These are phyloP conservation scores for Siniperca scherzeri DNA, from an alignment of 2,797 vertebrate species.

Conservation along the genomic window DNA sequence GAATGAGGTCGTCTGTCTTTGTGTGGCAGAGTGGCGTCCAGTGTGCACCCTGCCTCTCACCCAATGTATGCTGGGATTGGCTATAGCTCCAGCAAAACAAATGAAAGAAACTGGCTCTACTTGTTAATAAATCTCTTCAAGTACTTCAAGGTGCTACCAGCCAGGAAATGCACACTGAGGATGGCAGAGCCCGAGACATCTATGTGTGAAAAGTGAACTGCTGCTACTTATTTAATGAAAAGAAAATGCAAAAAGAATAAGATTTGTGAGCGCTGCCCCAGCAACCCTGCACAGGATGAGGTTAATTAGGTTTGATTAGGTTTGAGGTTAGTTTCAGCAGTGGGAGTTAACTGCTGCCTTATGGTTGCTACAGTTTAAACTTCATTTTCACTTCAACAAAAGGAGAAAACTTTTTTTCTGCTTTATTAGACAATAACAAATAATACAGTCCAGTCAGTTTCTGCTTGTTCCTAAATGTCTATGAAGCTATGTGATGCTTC, in stretches of 20 bases:
- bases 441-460: not conserved
- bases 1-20: conserved; percentile 43
- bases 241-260: conserved; percentile 16
- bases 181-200: not conserved
- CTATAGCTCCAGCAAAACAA: conserved; percentile 28
- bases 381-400: not conserved
- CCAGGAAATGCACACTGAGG: conserved; percentile 6
- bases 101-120: conserved; percentile 45
- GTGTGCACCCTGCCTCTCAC: conserved; percentile 13
- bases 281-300: conserved; percentile 4
- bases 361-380: not conserved
- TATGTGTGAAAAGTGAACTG: not conserved
- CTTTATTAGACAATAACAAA: conserved; percentile 1
- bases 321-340: conserved; percentile 15
- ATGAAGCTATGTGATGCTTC: not conserved
- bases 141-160: conserved; percentile 21
- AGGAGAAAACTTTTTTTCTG: not conserved
- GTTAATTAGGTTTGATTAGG: conserved; percentile 29
- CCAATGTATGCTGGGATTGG: conserved; percentile 21
- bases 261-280: not conserved
- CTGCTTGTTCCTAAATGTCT: not conserved
- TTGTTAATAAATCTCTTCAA: conserved; percentile 52
- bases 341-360: not conserved
- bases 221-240: conserved; percentile 19
- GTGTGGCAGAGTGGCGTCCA: conserved; percentile 25